Evolutionary conservation across 1,140 invertebrate species (phyloP).

Genomic region (Pseudomyrmex dendroicus): DNA sequence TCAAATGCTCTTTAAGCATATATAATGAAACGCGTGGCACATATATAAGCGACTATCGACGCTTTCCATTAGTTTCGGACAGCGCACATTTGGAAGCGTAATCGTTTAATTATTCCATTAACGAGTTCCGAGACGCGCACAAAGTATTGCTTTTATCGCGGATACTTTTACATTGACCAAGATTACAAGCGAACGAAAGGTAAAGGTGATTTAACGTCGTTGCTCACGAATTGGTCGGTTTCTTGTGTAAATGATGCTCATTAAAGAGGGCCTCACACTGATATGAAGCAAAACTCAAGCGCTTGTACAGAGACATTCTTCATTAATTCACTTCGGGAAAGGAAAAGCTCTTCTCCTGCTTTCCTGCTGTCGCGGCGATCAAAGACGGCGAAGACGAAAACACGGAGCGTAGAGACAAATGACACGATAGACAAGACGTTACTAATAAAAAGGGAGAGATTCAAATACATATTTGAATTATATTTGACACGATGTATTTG

Average conservation of each 20-base stretch:
- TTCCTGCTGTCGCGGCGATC: no score
- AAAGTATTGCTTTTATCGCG: constrained; percentile 31
- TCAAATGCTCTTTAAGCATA: not conserved
- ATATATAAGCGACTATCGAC: not conserved
- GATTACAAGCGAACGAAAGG: constrained; percentile 29
- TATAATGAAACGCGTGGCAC: not conserved
- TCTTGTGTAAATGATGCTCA: constrained; percentile 33
- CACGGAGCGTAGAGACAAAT: no score
- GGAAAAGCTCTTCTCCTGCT: no score
- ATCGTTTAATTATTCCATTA: constrained; percentile 51
- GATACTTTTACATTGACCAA: constrained; percentile 23
- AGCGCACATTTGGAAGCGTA: constrained; percentile 14
- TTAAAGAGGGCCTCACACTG: constrained; percentile 39
- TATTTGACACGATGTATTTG: no score
- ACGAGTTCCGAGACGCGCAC: constrained; percentile 4
- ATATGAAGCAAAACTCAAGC: not conserved
- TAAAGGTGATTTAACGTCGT: constrained; percentile 8
- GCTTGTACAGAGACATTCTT: no score
- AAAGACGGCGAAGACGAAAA: no score
- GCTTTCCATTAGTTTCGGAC: not conserved
- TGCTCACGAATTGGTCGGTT: constrained; percentile 15
- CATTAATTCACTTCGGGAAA: no score
- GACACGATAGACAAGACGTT: no score
- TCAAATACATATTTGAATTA: no score
- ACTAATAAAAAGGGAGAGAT: no score